A percentile compares a stretch with the other conserved stretches of the same genome.
phyloP scores from a whole-genome alignment of 2,888 invertebrate genomes.

The Tanypteryx hageni region DNA sequence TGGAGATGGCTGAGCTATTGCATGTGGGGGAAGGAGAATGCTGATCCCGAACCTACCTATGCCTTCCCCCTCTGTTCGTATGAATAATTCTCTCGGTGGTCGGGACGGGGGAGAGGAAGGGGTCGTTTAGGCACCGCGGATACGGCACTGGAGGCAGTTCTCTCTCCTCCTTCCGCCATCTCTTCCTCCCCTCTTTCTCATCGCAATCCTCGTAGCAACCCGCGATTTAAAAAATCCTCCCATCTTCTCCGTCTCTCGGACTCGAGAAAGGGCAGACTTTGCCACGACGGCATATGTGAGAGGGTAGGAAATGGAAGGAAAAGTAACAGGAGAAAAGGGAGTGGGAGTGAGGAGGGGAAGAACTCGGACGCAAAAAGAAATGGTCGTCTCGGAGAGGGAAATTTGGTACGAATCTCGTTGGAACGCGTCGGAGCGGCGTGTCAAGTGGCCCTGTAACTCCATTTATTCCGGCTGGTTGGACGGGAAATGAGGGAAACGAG shows the following conservation, averaged over 20 bases:
- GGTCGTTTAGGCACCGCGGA: not conserved
- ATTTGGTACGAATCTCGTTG: conserved; percentile 18
- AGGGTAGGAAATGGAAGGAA: too few relatives aligned
- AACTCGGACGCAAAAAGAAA: not conserved
- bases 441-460: not conserved
- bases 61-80: not conserved
- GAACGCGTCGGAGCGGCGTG: not conserved
- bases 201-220: conserved; percentile 3
- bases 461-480: not conserved
- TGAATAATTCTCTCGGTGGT: conserved; percentile 35
- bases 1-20: not conserved
- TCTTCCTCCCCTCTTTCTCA: not conserved
- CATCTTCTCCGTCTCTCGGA: not conserved
- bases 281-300: not conserved
- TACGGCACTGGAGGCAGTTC: conserved; percentile 6
- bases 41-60: not conserved
- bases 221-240: not conserved
- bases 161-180: conserved; percentile 40
- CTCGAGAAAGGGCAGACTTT: not conserved
- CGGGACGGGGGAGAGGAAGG: conserved; percentile 24
- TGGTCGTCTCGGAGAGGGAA: not conserved
- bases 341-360: not conserved
- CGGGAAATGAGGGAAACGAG: too few relatives aligned
- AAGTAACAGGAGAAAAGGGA: too few relatives aligned
- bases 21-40: too few relatives aligned